Conservation (phyloP, 2,888 invertebrate genomes). For the Ashinkailepas kermadecensis region DNA sequence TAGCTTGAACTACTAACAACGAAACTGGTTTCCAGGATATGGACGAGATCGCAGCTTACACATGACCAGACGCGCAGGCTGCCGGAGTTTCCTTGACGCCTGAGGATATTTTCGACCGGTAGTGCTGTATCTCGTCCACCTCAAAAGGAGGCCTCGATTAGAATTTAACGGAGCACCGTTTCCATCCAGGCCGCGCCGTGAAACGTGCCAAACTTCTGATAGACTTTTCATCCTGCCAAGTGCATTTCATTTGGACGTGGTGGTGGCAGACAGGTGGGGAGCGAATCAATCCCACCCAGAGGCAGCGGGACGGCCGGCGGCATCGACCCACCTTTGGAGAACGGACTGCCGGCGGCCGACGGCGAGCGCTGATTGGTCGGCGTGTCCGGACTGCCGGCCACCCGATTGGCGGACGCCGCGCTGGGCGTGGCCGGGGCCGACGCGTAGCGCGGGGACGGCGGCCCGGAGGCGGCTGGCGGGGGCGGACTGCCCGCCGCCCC, state of each 20-base stretch:
- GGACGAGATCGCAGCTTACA: too few species aligned
- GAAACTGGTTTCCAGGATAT: too few species aligned
- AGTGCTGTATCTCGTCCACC: too few species aligned
- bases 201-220: neutral
- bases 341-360: neutral
- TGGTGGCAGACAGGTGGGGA: neutral
- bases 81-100: too few species aligned
- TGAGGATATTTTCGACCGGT: too few species aligned
- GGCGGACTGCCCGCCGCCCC: neutral
- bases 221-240: neutral
- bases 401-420: neutral
- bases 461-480: neutral
- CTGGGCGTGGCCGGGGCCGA: conserved; percentile 6
- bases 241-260: neutral
- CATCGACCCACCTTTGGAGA: conserved; percentile 20
- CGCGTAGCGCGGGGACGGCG: neutral
- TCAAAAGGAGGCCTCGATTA: neutral
- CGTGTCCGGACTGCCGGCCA: neutral
- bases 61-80: too few species aligned
- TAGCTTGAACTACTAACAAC: too few species aligned
- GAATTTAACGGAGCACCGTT: neutral
- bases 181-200: neutral
- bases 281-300: neutral
- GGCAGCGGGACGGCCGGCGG: neutral
- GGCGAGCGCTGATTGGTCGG: conserved; percentile 12